Evolutionary conservation across 2,888 invertebrate genomes (phyloP).

Genomic region (Syrphus vitripennis): DNA sequence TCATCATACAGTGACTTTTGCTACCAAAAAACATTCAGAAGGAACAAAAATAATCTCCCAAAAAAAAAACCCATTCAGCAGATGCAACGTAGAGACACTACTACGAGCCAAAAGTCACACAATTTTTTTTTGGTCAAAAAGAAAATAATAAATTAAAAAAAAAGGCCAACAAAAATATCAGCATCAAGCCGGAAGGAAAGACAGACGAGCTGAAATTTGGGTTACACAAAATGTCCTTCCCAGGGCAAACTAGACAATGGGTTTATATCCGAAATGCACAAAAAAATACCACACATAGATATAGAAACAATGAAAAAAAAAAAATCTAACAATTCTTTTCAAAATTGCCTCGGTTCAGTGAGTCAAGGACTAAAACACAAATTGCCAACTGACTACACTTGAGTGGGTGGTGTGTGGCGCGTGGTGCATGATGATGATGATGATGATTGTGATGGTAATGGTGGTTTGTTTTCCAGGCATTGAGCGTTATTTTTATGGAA

Average conservation of each 20-base stretch:
- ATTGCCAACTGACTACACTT: constrained; percentile 24
- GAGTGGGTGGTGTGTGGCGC: neutral
- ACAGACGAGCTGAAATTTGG: constrained; percentile 32
- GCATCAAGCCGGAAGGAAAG: constrained; percentile 37
- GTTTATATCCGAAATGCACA: constrained; percentile 8
- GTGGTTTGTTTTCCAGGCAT: constrained; percentile 15
- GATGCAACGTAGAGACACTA: neutral
- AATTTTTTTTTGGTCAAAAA: neutral
- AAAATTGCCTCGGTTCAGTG: constrained; percentile 33
- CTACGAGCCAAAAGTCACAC: constrained; percentile 22
- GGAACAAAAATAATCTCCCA: neutral
- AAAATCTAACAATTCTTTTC: constrained; percentile 21
- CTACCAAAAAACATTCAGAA: neutral
- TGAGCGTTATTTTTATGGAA: constrained; percentile 31
- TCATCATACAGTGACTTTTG: neutral
- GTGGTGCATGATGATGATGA: neutral
- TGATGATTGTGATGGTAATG: constrained; percentile 3
- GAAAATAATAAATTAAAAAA: neutral
- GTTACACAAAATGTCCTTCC: constrained; percentile 36
- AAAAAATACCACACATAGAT: neutral
- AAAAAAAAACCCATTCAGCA: neutral
- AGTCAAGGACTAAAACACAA: constrained; percentile 31
- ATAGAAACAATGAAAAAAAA: neutral
- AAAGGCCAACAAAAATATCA: constrained; percentile 16
- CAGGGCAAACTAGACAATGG: constrained; percentile 31